A percentile compares a stretch with the other conserved stretches of the same genome.
Evolutionary conservation across 2,113 vertebrate species (phyloP).

Genomic region (Trogon surrucura): DNA sequence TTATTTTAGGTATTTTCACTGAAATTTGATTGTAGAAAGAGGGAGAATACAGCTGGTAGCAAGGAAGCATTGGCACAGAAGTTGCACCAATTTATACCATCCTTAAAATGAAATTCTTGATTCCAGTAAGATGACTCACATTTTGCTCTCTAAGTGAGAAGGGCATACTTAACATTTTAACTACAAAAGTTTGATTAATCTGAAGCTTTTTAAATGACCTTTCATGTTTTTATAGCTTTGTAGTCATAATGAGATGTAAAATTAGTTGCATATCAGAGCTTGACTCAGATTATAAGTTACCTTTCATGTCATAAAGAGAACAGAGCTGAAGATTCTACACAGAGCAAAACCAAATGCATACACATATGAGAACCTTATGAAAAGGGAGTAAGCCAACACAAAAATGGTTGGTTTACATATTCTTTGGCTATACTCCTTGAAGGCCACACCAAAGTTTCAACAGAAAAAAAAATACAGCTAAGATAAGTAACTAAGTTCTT

Average conservation of each 20-base stretch:
- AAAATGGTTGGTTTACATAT: not conserved
- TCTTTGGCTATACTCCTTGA: not conserved
- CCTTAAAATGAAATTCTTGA: not conserved
- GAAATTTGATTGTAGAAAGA: not conserved
- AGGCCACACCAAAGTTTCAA: not conserved
- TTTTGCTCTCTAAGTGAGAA: not conserved
- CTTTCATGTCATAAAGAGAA: not conserved
- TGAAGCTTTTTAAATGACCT: not conserved
- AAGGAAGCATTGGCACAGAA: not conserved
- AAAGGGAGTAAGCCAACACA: not conserved
- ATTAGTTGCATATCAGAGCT: not conserved
- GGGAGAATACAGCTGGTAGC: not conserved
- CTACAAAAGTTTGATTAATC: not conserved
- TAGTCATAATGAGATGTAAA: constrained; percentile 6
- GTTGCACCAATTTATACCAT: not conserved
- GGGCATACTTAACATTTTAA: not conserved
- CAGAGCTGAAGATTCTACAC: not conserved
- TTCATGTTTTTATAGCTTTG: not conserved
- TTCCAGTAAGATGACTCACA: not conserved
- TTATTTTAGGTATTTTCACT: not conserved
- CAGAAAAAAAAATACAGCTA: not conserved
- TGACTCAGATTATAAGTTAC: not conserved
- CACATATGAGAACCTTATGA: not conserved
- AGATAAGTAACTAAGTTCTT: not conserved
- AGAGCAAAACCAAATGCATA: not conserved